Conservation (phyloP, 2,113 vertebrate genomes). For the Scalopus aquaticus region DNA sequence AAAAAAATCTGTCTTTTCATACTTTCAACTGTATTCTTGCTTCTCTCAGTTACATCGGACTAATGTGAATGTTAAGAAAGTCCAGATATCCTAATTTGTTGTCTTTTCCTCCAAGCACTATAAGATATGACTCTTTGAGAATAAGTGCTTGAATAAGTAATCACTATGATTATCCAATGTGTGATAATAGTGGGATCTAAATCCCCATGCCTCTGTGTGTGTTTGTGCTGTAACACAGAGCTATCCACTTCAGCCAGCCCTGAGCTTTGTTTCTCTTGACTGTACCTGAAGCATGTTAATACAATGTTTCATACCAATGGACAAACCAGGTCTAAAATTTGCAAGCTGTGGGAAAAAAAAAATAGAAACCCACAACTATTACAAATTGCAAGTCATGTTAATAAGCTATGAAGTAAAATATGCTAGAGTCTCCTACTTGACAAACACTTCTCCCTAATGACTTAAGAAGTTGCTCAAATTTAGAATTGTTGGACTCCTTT, state of each 20-base stretch:
- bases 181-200: not conserved
- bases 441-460: not conserved
- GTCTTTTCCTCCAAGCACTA: not conserved
- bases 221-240: not conserved
- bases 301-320: not conserved
- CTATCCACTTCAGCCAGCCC: not conserved
- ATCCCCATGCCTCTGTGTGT: not conserved
- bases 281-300: not conserved
- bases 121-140: not conserved
- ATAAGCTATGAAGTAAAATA: not conserved
- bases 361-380: not conserved
- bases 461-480: not conserved
- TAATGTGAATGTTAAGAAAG: not conserved
- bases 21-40: not conserved
- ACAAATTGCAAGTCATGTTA: not conserved
- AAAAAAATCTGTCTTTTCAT: not conserved
- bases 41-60: not conserved
- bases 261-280: not conserved
- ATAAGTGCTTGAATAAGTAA: not conserved
- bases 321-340: not conserved
- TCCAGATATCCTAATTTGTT: not conserved
- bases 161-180: not conserved
- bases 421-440: not conserved
- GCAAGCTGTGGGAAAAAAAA: not conserved
- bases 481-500: not conserved